Conservation (phyloP, 2,797 vertebrate species). For the Notoglanidium macrostoma region DNA sequence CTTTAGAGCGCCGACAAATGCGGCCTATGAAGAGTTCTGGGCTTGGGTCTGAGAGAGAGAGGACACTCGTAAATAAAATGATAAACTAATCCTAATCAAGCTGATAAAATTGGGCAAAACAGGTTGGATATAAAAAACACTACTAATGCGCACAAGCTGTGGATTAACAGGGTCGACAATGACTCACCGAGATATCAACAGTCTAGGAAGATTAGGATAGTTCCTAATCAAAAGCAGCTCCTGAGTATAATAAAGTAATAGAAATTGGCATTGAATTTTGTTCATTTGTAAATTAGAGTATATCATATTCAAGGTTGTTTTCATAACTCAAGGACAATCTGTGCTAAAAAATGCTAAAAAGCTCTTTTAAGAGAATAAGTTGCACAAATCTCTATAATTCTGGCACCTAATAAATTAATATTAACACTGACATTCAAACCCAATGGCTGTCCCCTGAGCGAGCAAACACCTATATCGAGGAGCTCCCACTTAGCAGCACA, state of each 20-base stretch:
- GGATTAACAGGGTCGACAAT: slow-evolving; percentile 26
- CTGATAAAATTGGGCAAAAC: slow-evolving; percentile 50
- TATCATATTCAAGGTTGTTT: not conserved
- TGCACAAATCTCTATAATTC: not conserved
- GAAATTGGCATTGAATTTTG: not conserved
- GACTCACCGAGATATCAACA: slow-evolving; percentile 44
- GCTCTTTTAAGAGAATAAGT: not conserved
- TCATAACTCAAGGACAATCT: not conserved
- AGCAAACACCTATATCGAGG: slow-evolving; percentile 34
- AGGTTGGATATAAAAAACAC: slow-evolving; percentile 65
- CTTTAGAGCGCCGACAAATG: slow-evolving; percentile 49
- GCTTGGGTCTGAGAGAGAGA: slow-evolving; percentile 42
- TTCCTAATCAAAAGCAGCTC: not conserved
- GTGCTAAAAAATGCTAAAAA: not conserved
- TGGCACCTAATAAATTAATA: not conserved
- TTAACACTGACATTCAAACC: not conserved
- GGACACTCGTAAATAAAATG: slow-evolving; percentile 57
- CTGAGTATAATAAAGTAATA: not conserved
- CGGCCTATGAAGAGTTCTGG: slow-evolving; percentile 53
- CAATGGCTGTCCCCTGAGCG: not conserved
- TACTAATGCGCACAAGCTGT: slow-evolving; percentile 72
- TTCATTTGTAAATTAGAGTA: not conserved
- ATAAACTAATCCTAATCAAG: slow-evolving; percentile 67
- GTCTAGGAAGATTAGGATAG: slow-evolving; percentile 53
- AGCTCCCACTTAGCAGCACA: slow-evolving; percentile 67